Conservation (phyloP, 2,797 vertebrate genomes). For the Schizopygopsis pylzovi region DNA sequence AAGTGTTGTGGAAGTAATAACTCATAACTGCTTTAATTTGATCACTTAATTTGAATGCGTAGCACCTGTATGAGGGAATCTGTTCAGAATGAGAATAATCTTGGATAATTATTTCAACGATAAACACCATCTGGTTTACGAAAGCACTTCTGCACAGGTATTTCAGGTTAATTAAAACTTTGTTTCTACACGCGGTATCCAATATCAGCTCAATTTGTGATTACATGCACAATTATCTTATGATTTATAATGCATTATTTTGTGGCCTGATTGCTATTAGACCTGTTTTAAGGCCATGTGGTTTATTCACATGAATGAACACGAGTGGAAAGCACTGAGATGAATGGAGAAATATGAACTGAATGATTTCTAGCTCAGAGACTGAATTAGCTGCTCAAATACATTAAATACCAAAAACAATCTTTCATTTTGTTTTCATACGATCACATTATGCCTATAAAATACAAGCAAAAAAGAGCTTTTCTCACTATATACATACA, state of each 20-base stretch:
- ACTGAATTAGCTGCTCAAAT: background rate
- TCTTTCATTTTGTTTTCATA: background rate
- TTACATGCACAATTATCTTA: conserved; percentile 64
- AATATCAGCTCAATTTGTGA: conserved; percentile 57
- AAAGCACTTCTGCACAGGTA: conserved; percentile 63
- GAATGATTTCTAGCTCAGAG: background rate
- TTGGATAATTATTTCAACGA: conserved; percentile 62
- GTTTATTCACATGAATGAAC: conserved; percentile 36
- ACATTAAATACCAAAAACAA: conserved; percentile 6
- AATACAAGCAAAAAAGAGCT: background rate
- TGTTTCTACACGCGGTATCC: conserved; percentile 56
- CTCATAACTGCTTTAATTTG: conserved; percentile 61
- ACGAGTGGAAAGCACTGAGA: conserved; percentile 3
- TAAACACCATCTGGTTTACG: conserved; percentile 66
- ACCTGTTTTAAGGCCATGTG: conserved; percentile 18
- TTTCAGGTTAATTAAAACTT: conserved; percentile 64
- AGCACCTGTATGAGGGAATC: conserved; percentile 64
- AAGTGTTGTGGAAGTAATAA: conserved; percentile 57
- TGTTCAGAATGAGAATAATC: conserved; percentile 57
- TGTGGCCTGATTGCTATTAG: conserved; percentile 43
- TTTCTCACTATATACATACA: background rate
- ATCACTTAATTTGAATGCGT: conserved; percentile 63
- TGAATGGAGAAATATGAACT: background rate
- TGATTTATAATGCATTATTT: conserved; percentile 58
- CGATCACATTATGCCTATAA: background rate